Evolutionary conservation across 2,888 invertebrate genomes (phyloP).

Genomic region (Melanchra persicariae): DNA sequence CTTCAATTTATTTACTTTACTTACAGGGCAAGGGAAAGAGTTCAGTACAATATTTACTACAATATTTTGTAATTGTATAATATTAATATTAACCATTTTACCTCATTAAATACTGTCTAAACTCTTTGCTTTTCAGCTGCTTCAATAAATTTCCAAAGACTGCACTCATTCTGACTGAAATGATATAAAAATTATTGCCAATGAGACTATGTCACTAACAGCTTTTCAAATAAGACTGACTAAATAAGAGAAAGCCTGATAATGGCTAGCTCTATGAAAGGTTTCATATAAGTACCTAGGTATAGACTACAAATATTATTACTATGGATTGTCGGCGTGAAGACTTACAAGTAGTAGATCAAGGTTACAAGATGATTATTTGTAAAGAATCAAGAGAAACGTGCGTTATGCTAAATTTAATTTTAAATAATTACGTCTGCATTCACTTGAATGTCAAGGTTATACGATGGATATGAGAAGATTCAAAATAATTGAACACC

Average conservation of each 20-base stretch:
- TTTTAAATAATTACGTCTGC: slow-evolving; percentile 66
- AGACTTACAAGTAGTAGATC: neutral
- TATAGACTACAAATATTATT: neutral
- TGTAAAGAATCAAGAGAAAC: slow-evolving; percentile 7
- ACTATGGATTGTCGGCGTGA: neutral
- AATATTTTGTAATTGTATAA: neutral
- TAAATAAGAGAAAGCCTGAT: neutral
- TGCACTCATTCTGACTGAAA: slow-evolving; percentile 82
- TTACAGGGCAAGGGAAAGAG: neutral
- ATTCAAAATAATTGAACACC: slow-evolving; percentile 9
- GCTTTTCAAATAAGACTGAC: neutral
- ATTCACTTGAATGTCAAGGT: slow-evolving; percentile 77
- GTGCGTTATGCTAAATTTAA: slow-evolving; percentile 55
- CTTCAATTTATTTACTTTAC: no score
- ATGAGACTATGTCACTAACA: neutral
- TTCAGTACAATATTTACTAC: neutral
- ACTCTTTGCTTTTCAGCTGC: slow-evolving; percentile 95
- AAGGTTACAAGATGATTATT: neutral
- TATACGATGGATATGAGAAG: slow-evolving; percentile 43
- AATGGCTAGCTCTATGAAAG: slow-evolving; percentile 6
- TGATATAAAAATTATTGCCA: slow-evolving; percentile 7
- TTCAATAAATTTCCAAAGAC: slow-evolving; percentile 86
- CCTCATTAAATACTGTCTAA: slow-evolving; percentile 97
- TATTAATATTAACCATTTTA: slow-evolving; percentile 72
- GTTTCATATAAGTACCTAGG: rapidly evolving